Base-by-base conservation (phyloP, 2,113 vertebrate genomes). In the Sinocyclocheilus anophthalmus region DNA sequence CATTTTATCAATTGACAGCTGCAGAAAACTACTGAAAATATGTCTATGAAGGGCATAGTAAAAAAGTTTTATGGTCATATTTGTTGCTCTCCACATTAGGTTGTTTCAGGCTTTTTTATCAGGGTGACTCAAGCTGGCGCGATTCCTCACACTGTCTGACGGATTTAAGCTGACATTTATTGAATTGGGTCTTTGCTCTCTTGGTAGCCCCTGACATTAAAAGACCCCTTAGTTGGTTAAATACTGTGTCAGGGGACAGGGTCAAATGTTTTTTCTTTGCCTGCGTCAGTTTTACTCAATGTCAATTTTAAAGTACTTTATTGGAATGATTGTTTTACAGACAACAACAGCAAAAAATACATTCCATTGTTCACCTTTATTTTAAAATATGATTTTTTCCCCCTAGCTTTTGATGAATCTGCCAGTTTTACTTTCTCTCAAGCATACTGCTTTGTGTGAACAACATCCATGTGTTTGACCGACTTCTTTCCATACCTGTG, bases 101-200 rank as follows among this genome's bases (percentile, higher is more conserved):
- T 42, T 39, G 33, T 39, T 72, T 22, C 16, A 70, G 8, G 33
- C 9, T 72, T 8, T 39, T 70, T 10, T 30, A 50, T 83, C 11
- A 55, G 2, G 14, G 42, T 3, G 18, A 73, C 20, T 57, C 37
- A 57, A 85, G 57, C 42, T 22, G 3, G 5, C 10, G 20, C 10
- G 4, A 33, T 63, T 65, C 39, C 75, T 61, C 73, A 24, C 24
- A 79, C 18, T n/a, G 1, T 39, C 57, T 79, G 75, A 82, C 11
- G 2, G 61, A 69, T 82, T 69, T 30, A 69, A 69, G 73, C 4
- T 37, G 72, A 67, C 57, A 76, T 79, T 79, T 69, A 85, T 57
- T 85, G 61, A 78, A 85, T 78, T 48, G 84, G 24, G 45, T 42
- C 33, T 45, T 48, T 30, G 26, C 55, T 85, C 84, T 85, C 75